Evolutionary conservation across 2,888 invertebrate species (phyloP).

Genomic region (Microdon myrmicae): DNA sequence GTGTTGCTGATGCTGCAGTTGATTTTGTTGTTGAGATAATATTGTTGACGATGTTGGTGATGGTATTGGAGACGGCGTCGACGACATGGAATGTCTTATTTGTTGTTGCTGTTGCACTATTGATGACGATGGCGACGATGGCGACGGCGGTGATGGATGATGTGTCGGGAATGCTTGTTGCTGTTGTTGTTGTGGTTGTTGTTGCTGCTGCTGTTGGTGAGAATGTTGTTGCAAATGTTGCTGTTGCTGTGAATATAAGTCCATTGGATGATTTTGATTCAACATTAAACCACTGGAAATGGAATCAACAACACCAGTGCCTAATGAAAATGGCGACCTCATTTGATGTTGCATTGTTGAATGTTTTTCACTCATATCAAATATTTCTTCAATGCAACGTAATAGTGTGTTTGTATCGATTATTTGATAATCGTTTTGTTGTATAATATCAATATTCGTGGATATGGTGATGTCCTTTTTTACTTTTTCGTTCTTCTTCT

Average conservation of each 20-base stretch:
- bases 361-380: slow-evolving; percentile 44
- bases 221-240: slow-evolving; percentile 51
- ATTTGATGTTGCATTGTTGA: slow-evolving; percentile 48
- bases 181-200: slow-evolving; percentile 33
- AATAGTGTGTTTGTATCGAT: slow-evolving; percentile 23
- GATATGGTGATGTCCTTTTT: too few relatives aligned
- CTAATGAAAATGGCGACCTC: slow-evolving; percentile 44
- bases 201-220: slow-evolving; percentile 47
- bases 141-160: slow-evolving; percentile 39
- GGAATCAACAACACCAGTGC: slow-evolving; percentile 34
- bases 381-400: slow-evolving; percentile 23
- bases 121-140: slow-evolving; percentile 57
- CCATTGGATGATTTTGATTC: slow-evolving; percentile 55
- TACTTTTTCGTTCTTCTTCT: too few relatives aligned
- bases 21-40: slow-evolving; percentile 55
- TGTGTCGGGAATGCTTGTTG: slow-evolving; percentile 41
- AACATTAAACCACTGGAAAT: slow-evolving; percentile 28
- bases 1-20: slow-evolving; percentile 54
- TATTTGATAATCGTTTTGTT: neutral
- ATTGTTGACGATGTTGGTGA: slow-evolving; percentile 50
- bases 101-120: slow-evolving; percentile 50
- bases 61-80: slow-evolving; percentile 56
- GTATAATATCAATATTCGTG: neutral
- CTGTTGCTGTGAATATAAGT: slow-evolving; percentile 57
- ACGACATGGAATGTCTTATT: slow-evolving; percentile 57